phyloP scores from a whole-genome alignment of 2,888 invertebrate species.

The Aricia artaxerxes region DNA sequence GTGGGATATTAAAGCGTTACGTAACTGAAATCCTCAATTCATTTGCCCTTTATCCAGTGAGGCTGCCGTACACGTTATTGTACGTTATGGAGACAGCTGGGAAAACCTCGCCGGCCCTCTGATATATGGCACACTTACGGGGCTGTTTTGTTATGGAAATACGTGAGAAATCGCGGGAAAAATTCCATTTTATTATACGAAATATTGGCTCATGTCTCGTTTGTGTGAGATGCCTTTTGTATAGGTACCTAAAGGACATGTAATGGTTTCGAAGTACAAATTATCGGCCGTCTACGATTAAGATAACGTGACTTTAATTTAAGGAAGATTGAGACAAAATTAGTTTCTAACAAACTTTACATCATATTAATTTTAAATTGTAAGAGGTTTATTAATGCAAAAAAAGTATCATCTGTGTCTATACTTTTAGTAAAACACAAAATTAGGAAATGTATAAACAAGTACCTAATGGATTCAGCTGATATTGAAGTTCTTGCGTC shows the following conservation, averaged over 20 bases:
- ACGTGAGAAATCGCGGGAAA: not conserved
- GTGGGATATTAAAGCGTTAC: not conserved
- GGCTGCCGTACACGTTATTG: not conserved
- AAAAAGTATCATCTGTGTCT: too few relatives aligned
- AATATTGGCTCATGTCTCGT: not conserved
- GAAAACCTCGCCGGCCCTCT: not conserved
- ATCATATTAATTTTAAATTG: too few relatives aligned
- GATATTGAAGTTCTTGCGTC: slow-evolving; percentile 1
- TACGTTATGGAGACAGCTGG: slow-evolving; percentile 8
- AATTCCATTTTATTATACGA: not conserved
- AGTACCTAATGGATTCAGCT: not conserved
- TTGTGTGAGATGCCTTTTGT: not conserved
- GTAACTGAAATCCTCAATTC: slow-evolving; percentile 3
- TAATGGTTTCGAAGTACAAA: too few relatives aligned
- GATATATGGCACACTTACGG: slow-evolving; percentile 11
- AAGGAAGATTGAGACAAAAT: too few relatives aligned
- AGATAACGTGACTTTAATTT: too few relatives aligned
- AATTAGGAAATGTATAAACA: not conserved
- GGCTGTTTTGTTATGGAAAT: slow-evolving; percentile 11
- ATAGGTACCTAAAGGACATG: not conserved
- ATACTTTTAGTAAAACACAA: not conserved
- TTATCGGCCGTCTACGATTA: too few relatives aligned
- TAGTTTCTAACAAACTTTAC: too few relatives aligned
- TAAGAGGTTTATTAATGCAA: too few relatives aligned
- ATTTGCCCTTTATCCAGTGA: slow-evolving; percentile 16